Base-by-base conservation (phyloP, 1,140 invertebrate genomes). In the Psix sp. region DNA sequence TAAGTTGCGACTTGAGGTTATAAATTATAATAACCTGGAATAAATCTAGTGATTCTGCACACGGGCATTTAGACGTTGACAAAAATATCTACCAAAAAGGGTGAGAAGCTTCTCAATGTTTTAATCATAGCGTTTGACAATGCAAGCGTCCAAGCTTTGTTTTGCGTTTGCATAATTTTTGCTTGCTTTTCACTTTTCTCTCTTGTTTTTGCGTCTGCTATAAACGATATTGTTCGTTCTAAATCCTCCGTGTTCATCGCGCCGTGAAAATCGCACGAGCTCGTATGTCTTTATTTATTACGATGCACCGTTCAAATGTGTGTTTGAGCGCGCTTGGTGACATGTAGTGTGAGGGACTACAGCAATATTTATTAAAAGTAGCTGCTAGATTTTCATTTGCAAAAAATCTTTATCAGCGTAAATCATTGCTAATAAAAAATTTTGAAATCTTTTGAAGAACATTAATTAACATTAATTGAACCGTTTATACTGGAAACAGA, bases 281-380 rank as follows among this genome's bases (percentile, higher is more conserved):
- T 54, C 49, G 42, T 66, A 46, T 24, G 21, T 66, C 62, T 66
- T 54, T 66, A 66, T 66, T 66, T 66, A 54, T 40, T 66, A 48
- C 62, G 42, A 39, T 66, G 62, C 42, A 31, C 21, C 49, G 33
- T 13, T 21, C 7, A 4, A 1, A 20, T 13, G 31, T 40, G 33
- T 56, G 16, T 65, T 43, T 39, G 42, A 33, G 48, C 17, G 24
- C 29, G 35, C 62, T 66, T 66, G 62, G 49, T 66, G 62, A 56
- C 49, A 46, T 46, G 42, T 46, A 56, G 36, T 48, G 24, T 54
- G 29, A 40, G 39, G 49, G 42, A 40, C 42, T 20, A 40, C 49
- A 38, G 43, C 26, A 56, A 13, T 33, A 66, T 66, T 66, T 66
- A 66, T 66, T 54, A 66, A 56, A 54, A 54, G 49, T 56, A 21